A percentile compares a stretch with the other conserved stretches of the same genome.
These are phyloP conservation scores for Peucedramus taeniatus DNA, from an alignment of 2,113 vertebrate species.

Conservation along the genomic window DNA sequence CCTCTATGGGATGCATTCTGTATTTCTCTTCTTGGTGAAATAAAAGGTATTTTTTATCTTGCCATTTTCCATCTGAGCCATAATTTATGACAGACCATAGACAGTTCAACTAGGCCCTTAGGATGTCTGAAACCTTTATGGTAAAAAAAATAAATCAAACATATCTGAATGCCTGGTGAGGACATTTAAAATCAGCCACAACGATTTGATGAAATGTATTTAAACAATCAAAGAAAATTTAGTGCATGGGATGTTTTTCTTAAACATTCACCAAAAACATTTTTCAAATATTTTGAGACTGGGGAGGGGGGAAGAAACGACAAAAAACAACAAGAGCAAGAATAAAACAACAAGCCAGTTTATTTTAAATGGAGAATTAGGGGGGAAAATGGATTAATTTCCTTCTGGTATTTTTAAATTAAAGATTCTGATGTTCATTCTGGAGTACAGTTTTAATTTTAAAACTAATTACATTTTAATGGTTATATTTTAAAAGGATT, in stretches of 20 bases:
- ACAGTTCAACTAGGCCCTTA: background rate
- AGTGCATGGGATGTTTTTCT: rapidly evolving
- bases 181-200: background rate
- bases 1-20: background rate
- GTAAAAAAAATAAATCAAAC: background rate
- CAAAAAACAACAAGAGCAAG: too few species aligned
- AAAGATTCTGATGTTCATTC: background rate
- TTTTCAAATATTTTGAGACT: background rate
- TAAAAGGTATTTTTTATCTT: background rate
- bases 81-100: background rate
- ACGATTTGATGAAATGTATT: background rate
- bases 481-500: background rate
- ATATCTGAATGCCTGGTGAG: background rate
- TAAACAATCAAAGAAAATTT: background rate
- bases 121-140: background rate
- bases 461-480: background rate
- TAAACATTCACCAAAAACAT: background rate
- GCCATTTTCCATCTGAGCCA: background rate
- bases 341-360: background rate
- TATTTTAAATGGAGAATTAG: background rate
- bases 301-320: rapidly evolving
- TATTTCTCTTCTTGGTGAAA: background rate
- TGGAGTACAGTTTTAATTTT: background rate
- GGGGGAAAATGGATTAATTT: background rate
- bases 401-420: background rate